phyloP scores from a whole-genome alignment of 1,140 invertebrate species.

The Gryon sp. region DNA sequence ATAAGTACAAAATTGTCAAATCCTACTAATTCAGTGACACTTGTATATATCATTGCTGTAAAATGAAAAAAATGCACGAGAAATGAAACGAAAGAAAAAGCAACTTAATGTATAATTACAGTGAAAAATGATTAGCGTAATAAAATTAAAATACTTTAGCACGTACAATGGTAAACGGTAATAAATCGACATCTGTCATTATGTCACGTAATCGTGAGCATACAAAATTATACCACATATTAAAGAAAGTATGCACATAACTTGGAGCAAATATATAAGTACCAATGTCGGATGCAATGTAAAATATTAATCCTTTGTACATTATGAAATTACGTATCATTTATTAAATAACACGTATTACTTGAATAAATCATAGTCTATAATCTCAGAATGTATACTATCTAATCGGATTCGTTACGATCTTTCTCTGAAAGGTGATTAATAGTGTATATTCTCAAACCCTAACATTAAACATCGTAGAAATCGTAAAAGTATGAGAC shows the following conservation, averaged over 20 bases:
- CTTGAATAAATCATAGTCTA: slow-evolving; percentile 38
- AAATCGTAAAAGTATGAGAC: slow-evolving; percentile 13
- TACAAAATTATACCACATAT: slow-evolving; percentile 11
- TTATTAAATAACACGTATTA: slow-evolving; percentile 53
- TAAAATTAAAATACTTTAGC: background rate
- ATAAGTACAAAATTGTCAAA: too few relatives aligned
- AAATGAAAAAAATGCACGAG: too few relatives aligned
- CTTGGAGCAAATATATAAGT: background rate
- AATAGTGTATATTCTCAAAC: slow-evolving; percentile 35
- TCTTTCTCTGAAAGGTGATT: slow-evolving; percentile 44
- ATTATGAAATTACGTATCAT: slow-evolving; percentile 39
- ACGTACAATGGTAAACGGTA: slow-evolving; percentile 16
- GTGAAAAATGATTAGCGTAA: background rate
- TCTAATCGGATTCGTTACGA: slow-evolving; percentile 45
- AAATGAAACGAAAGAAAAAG: too few relatives aligned
- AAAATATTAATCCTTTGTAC: slow-evolving; percentile 36
- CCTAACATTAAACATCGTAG: slow-evolving; percentile 36
- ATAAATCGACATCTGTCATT: slow-evolving; percentile 40
- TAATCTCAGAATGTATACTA: slow-evolving; percentile 26
- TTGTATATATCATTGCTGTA: too few relatives aligned
- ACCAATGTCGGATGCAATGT: slow-evolving; percentile 14
- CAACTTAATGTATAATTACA: background rate
- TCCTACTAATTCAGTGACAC: too few relatives aligned
- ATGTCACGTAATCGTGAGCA: slow-evolving; percentile 22
- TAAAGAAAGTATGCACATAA: slow-evolving; percentile 25